Percentiles rank a stretch among this genome's conserved stretches.
Evolutionary conservation across 2,113 vertebrate species (phyloP).

Genomic region (Sebastes schlegelii): DNA sequence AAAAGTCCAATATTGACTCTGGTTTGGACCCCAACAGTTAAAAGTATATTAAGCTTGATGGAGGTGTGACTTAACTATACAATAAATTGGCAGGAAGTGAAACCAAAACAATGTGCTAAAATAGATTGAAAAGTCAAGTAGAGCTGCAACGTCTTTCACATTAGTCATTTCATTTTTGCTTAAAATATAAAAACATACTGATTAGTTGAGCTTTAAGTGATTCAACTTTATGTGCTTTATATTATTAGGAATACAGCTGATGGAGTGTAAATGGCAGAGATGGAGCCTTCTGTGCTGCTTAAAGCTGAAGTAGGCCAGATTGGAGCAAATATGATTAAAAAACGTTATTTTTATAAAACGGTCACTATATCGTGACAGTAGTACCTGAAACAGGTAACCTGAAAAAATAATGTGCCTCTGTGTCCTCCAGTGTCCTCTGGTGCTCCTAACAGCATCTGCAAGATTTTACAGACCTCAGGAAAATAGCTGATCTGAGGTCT

Average conservation of each 20-base stretch:
- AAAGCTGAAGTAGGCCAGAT: no score
- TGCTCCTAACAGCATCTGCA: no score
- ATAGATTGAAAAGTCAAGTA: background rate
- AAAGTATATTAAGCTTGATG: background rate
- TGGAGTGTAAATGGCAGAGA: background rate
- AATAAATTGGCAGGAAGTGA: background rate
- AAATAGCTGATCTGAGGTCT: no score
- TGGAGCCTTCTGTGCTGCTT: background rate
- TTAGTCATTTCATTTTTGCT: background rate
- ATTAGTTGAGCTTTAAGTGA: background rate
- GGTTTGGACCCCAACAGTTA: background rate
- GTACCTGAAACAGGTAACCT: no score
- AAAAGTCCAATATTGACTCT: background rate
- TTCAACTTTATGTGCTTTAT: background rate
- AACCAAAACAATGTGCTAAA: slow-evolving; percentile 1
- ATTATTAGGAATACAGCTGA: background rate
- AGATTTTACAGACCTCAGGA: no score
- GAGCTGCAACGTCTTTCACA: background rate
- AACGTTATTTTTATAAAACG: no score
- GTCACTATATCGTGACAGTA: no score
- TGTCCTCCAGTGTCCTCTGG: no score
- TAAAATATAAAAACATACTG: background rate
- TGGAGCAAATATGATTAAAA: no score
- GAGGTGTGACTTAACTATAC: background rate
- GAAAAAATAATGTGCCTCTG: no score